phyloP scores from a whole-genome alignment of 1,140 invertebrate genomes.

The Danaus melanippus region DNA sequence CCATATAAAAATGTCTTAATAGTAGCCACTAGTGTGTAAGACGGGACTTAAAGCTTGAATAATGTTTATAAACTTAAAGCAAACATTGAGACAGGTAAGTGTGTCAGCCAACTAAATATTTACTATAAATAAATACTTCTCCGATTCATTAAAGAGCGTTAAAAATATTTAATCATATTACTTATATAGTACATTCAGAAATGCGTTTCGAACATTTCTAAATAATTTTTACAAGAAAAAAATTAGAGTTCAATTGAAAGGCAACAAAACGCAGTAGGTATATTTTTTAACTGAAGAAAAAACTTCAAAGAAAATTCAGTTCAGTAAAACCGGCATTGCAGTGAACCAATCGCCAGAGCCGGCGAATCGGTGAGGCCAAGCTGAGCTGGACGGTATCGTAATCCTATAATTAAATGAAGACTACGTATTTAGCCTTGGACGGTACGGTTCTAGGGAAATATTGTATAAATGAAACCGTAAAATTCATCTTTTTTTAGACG shows the following conservation, averaged over 20 bases:
- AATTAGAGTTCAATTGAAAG: too few species aligned
- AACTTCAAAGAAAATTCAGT: too few species aligned
- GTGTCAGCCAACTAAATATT: too few species aligned
- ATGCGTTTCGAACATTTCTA: constrained; percentile 1
- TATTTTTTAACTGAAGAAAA: background rate
- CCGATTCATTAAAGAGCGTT: too few species aligned
- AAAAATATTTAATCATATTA: background rate
- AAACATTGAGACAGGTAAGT: too few species aligned
- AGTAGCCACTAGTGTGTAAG: too few species aligned
- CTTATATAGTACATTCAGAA: background rate
- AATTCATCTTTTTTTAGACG: too few species aligned
- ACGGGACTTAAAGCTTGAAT: too few species aligned
- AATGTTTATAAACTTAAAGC: too few species aligned
- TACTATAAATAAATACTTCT: too few species aligned
- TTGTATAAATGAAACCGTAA: too few species aligned
- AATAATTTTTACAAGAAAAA: background rate
- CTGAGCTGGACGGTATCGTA: constrained; percentile 17
- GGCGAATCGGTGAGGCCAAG: background rate
- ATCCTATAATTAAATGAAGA: constrained; percentile 43
- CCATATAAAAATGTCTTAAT: too few species aligned
- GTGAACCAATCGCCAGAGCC: constrained; percentile 3
- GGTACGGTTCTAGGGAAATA: background rate
- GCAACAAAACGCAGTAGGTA: background rate
- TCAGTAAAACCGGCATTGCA: constrained; percentile 18
- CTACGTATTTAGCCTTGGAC: constrained; percentile 21